Base-by-base conservation (phyloP, 2,888 invertebrate species). In the Teleiodes luculella region DNA sequence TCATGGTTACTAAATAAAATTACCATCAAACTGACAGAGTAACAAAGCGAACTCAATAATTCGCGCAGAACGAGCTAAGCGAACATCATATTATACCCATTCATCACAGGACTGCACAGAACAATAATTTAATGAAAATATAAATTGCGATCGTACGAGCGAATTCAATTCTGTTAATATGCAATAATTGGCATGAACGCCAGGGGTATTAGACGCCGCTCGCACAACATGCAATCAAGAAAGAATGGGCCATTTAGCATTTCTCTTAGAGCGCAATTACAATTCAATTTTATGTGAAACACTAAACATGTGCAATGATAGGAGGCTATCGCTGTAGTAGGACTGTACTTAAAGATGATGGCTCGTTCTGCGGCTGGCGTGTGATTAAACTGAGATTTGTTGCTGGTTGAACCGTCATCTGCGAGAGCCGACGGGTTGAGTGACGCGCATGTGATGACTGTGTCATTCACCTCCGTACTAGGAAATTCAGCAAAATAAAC, bases 1-100 rank as follows among this genome's bases (percentile, higher is more conserved):
- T 86, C 86, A 88, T 72, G 85, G 83, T 55, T 78, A 80, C 79
- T 88, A 87, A 87, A 88, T 83, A 87, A 88, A 89, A 88, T 89
- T 87, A 83, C 72, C 86, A 78, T 70, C 76, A 66, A 72, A 68
- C 77, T 74, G 83, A 79, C 86, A 83, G 72, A 72, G 70, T 81
- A 82, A 86, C 83, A 85, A 86, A 87, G 85, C 81, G 83, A 68
- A 82, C 76, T 78, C 78, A 83, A 87, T 88, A 86, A 86, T 82
- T 86, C 72, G 78, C 78, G 63, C 66, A 70, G 77, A 84, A 86
- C 82, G 78, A 86, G 82, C 78, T 74, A 68, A 66, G 63, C 70
- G 74, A 77, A 70, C 70, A 67, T 63, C 69, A 71, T 36, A 16
- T 37, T 69, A 71, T 62, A 41, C 65, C 61, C 72, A 78, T 83